Base-by-base conservation (phyloP, 92 coral and sea anemone genomes). In the Siderastrea siderea region DNA sequence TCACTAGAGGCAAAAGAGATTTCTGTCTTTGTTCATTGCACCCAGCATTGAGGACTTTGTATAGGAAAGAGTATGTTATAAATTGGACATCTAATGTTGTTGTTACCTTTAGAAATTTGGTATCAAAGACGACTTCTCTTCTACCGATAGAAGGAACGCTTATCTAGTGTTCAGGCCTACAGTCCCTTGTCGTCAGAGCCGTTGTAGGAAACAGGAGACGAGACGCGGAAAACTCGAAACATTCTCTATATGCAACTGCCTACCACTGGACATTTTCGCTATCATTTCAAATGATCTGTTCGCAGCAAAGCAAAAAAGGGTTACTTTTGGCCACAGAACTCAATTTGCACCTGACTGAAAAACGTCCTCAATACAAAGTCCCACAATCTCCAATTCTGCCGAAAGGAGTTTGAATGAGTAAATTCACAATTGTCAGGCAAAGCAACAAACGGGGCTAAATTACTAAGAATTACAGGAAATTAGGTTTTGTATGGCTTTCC, bases 391-490 rank as follows among this genome's bases (percentile, higher is more conserved):
- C 48, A 74, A 50, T 38, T 44, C 26, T 11, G 52, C 68, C 66
- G 4, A 61, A 61, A 61, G 47, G 74, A 68, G 74, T 43, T 6
- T 9, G 38, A 38, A 4, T 14, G 1, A 1, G 47, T 58, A 61
- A 61, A 61, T 26, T 77, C 53, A 77, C 9, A 6, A 46, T 38
- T 9, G 52, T 26, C 14, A n/a, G 85, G 68, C 75, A 68, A 44
- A 14, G 61, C 83, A 65, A 15, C 47, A 55, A 61, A 16, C 3
- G 6, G 7, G 72, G 72, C 60, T 53, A 68, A 81, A 53, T 44
- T 69, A 48, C 14, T 7, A 5, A 68, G 13, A 81, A 68, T 49
- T 2, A 68, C 16, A 81, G 85, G 76, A 81, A 81, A 81, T 81
- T 26, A 55, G 52, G 8, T 52, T 64, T 62, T 62, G 15, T 43